phyloP scores from a whole-genome alignment of 2,113 vertebrate species.

The Neotoma lepida region DNA sequence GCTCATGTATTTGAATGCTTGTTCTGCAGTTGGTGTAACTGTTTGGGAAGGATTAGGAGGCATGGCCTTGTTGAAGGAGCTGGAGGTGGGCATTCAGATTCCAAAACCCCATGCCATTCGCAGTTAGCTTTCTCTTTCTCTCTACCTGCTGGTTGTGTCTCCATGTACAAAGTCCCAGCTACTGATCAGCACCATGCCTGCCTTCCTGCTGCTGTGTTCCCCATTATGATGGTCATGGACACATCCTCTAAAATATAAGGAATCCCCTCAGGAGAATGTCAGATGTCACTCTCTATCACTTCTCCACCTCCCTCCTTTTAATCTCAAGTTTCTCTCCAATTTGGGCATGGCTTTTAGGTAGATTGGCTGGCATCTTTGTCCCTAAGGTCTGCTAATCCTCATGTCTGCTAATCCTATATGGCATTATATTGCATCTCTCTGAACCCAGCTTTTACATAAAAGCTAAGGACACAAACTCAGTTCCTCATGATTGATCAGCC shows the following conservation, averaged over 20 bases:
- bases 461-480: background rate
- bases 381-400: no score
- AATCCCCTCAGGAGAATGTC: background rate
- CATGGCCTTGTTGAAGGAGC: background rate
- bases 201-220: background rate
- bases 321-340: background rate
- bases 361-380: background rate
- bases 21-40: background rate
- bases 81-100: background rate
- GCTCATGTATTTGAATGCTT: background rate
- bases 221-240: background rate
- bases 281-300: background rate
- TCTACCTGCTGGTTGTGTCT: background rate
- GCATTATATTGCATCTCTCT: background rate
- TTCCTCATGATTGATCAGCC: background rate
- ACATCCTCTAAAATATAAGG: background rate
- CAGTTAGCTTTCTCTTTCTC: background rate
- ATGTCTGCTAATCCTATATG: no score
- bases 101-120: background rate
- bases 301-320: background rate
- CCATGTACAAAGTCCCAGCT: background rate
- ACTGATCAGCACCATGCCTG: background rate
- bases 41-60: background rate
- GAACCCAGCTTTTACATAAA: background rate
- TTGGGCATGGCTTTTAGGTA: background rate